These are phyloP conservation scores for Spea multiplicata DNA, from an alignment of 2,113 vertebrate genomes.

Conservation along the genomic window DNA sequence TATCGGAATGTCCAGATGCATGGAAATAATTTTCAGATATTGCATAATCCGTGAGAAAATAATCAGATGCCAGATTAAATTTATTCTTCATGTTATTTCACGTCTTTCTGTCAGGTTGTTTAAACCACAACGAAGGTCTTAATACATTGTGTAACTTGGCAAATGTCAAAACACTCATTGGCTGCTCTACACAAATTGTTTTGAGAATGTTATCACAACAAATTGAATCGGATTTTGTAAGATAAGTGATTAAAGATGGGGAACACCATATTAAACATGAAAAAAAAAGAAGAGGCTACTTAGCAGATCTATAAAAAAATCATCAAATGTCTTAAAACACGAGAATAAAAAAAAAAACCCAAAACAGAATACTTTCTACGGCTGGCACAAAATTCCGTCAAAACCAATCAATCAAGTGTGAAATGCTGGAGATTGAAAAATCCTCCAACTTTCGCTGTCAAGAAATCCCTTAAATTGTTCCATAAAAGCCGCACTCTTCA, in stretches of 20 bases:
- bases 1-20: constrained; percentile 9
- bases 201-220: constrained; percentile 44
- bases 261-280: not conserved
- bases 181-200: constrained; percentile 41
- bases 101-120: constrained; percentile 47
- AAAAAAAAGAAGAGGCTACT: not conserved
- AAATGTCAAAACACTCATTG: constrained; percentile 46
- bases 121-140: constrained; percentile 46
- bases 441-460: constrained; percentile 43
- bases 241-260: constrained; percentile 45
- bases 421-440: constrained; percentile 29
- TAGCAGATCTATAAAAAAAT: no score
- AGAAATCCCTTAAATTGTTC: constrained; percentile 36
- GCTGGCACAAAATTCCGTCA: constrained; percentile 18
- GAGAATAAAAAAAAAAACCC: not conserved
- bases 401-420: constrained; percentile 38
- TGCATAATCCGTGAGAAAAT: constrained; percentile 37
- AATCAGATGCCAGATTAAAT: constrained; percentile 45
- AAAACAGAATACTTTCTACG: constrained; percentile 18
- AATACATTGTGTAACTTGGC: constrained; percentile 31
- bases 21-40: constrained; percentile 18
- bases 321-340: not conserved
- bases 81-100: constrained; percentile 25
- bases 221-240: constrained; percentile 35
- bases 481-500: constrained; percentile 1